Base-by-base conservation (phyloP, 1,140 invertebrate genomes). In the Vanessa tameamea region DNA sequence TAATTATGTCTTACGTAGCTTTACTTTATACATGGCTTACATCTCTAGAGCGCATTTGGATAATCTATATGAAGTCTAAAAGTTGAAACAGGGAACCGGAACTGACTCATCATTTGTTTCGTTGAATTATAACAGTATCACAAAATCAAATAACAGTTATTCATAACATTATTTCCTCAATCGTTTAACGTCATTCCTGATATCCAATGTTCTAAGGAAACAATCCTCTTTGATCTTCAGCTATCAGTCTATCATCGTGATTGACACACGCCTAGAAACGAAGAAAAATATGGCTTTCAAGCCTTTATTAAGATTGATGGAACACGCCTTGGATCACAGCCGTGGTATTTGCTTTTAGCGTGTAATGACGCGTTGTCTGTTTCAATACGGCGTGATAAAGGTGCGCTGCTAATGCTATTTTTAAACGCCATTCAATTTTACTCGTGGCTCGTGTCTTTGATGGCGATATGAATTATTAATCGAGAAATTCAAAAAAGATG, bases 241-340 rank as follows among this genome's bases (percentile, higher is more conserved):
- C 37, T 74, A 64, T 73, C 72, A 61, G 72, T 74, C 71, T 76
- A 76, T 74, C 75, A 72, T 59, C 26, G 61, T 77, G 78, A 77
- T 74, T 79, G 78, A 77, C 78, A 73, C 26, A 48, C 51, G 70
- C 75, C 37, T 72, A 37, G 48, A 63, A 48, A 59, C 55, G 57
- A 71, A 68, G 73, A 78, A 76, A 76, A 78, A 78, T 78, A 78
- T 78, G 71, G 73, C 70, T 76, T 78, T 76, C 70, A 75, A 76
- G 64, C 71, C 51, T 76, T 78, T 78, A 78, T 86, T 84, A 80
- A 82, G 84, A 86, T 86, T 86, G 84, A 86, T 85, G 77, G 78
- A 64, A 67, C 69, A 61, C 66, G 63, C 61, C 72, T 73, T 71
- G 69, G 78, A 75, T 74, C 79, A 67, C 75, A 47, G 72, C 69